These are phyloP conservation scores for Drosophila merina DNA, from an alignment of 2,888 invertebrate genomes.

Conservation along the genomic window DNA sequence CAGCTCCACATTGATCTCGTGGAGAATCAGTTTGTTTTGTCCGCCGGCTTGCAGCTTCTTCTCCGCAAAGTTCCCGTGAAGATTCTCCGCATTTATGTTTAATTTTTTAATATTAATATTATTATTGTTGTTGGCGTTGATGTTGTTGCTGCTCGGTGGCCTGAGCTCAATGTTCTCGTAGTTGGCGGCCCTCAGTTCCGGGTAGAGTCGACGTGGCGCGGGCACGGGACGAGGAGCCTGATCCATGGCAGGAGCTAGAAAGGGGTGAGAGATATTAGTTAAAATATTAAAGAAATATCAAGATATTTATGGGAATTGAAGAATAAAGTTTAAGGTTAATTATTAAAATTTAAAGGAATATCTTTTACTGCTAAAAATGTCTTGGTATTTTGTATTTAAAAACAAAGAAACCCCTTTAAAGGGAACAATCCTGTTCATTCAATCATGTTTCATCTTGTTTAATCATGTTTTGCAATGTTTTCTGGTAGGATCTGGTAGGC, in stretches of 20 bases:
- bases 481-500: no score
- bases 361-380: no score
- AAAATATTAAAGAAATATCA: no score
- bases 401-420: no score
- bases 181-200: constrained; percentile 75
- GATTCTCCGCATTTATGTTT: constrained; percentile 79
- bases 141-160: constrained; percentile 56
- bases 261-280: no score
- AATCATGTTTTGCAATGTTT: no score
- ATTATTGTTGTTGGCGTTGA: constrained; percentile 41
- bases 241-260: constrained; percentile 45
- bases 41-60: constrained; percentile 70
- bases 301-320: no score
- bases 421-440: no score
- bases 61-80: constrained; percentile 74
- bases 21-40: constrained; percentile 69
- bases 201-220: constrained; percentile 81
- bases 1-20: constrained; percentile 37
- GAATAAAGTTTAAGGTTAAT: no score
- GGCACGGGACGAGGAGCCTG: constrained; percentile 80
- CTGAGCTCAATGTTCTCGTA: constrained; percentile 83
- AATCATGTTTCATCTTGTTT: no score
- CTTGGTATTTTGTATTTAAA: no score
- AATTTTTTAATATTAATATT: constrained; percentile 68
- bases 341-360: no score